A percentile compares a stretch with the other conserved stretches of the same genome.
Evolutionary conservation across 2,113 vertebrate genomes (phyloP).

Genomic region (Butastur rufipennis): DNA sequence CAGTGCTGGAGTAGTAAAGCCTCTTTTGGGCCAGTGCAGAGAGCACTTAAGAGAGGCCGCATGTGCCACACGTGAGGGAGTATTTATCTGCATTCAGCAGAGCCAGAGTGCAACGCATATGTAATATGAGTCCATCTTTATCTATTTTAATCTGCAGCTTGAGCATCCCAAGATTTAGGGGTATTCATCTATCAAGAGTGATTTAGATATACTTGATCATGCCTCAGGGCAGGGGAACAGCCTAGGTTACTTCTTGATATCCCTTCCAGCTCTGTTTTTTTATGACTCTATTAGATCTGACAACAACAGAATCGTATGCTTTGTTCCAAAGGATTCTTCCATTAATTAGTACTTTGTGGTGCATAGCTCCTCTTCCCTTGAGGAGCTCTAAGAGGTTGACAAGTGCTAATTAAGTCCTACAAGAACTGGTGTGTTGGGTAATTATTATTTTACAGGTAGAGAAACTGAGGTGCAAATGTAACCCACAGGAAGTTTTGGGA

Average conservation of each 20-base stretch:
- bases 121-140: not conserved
- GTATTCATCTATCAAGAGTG: conserved; percentile 35
- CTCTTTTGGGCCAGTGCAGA: not conserved
- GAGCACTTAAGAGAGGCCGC: not conserved
- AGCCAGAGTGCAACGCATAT: not conserved
- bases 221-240: conserved; percentile 48
- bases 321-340: conserved; percentile 52
- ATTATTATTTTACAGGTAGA: conserved; percentile 68
- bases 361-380: conserved; percentile 51
- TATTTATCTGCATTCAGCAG: not conserved
- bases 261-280: conserved; percentile 50
- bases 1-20: not conserved
- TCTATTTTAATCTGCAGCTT: not conserved
- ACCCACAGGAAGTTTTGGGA: conserved; percentile 60
- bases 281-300: conserved; percentile 59
- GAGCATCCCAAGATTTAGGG: conserved; percentile 8
- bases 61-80: not conserved
- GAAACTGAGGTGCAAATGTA: conserved; percentile 59
- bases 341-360: conserved; percentile 66
- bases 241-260: conserved; percentile 37
- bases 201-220: conserved; percentile 50
- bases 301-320: conserved; percentile 51
- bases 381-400: conserved; percentile 59
- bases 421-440: conserved; percentile 51
- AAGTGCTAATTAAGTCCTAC: conserved; percentile 67